Evolutionary conservation across 2,888 invertebrate species (phyloP).

Genomic region (Amphipoea oculea): DNA sequence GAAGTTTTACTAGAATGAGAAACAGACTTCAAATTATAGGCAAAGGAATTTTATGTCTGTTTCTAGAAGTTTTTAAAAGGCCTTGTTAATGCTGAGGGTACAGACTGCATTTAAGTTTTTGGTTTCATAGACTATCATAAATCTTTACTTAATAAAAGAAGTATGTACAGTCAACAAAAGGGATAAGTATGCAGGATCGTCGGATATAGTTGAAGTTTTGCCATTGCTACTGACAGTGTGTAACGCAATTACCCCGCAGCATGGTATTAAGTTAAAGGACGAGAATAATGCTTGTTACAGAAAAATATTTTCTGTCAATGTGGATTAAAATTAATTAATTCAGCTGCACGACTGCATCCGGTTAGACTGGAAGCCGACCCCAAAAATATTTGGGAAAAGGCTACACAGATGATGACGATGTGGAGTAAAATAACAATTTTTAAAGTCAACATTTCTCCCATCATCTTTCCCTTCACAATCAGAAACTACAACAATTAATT

Average conservation of each 20-base stretch:
- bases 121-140: neutral
- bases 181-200: no score
- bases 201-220: no score
- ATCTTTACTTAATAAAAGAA: neutral
- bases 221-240: no score
- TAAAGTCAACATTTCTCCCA: neutral
- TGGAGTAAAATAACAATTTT: neutral
- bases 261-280: neutral
- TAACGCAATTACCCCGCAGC: neutral
- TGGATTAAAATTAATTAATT: neutral
- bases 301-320: neutral
- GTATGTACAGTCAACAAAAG: neutral
- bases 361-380: neutral
- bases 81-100: neutral
- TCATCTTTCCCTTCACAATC: neutral
- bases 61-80: neutral
- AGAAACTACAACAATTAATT: slow-evolving; percentile 2
- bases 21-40: neutral
- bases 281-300: neutral
- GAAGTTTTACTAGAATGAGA: slow-evolving; percentile 29
- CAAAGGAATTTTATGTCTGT: slow-evolving; percentile 5
- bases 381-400: no score
- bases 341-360: neutral
- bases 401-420: neutral
- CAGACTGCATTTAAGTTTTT: neutral